These are phyloP conservation scores for Drosophila gaucha DNA, from an alignment of 2,888 invertebrate genomes.

Conservation along the genomic window DNA sequence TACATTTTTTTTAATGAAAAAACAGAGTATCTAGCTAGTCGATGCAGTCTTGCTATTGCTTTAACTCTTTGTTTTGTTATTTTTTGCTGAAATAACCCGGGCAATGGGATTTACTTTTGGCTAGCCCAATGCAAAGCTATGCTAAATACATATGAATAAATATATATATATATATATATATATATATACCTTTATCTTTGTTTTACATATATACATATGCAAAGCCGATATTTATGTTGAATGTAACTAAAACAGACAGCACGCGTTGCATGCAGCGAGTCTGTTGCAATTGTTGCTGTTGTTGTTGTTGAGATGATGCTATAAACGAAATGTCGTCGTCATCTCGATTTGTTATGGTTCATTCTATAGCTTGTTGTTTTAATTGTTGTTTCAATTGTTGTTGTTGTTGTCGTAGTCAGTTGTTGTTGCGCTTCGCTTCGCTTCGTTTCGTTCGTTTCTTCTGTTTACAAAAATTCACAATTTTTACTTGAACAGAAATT, in stretches of 20 bases:
- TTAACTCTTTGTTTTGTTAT: conserved; percentile 9
- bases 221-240: conserved; percentile 44
- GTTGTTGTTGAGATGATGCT: conserved; percentile 56
- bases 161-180: conserved; percentile 10
- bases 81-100: conserved; percentile 48
- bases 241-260: conserved; percentile 53
- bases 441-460: conserved; percentile 64
- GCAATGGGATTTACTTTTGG: conserved; percentile 56
- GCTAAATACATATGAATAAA: conserved; percentile 17
- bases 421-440: conserved; percentile 44
- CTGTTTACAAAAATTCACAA: conserved; percentile 41
- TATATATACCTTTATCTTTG: conserved; percentile 9
- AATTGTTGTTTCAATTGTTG: conserved; percentile 5
- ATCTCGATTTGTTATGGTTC: conserved; percentile 39
- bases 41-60: not conserved
- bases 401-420: conserved; percentile 17
- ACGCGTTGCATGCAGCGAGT: conserved; percentile 47
- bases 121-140: conserved; percentile 37
- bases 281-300: conserved; percentile 20
- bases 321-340: conserved; percentile 76
- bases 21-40: not conserved
- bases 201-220: not conserved
- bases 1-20: not conserved
- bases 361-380: conserved; percentile 4
- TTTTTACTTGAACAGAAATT: conserved; percentile 27